Conservation (phyloP, 2,888 invertebrate genomes). For the Timema podura region DNA sequence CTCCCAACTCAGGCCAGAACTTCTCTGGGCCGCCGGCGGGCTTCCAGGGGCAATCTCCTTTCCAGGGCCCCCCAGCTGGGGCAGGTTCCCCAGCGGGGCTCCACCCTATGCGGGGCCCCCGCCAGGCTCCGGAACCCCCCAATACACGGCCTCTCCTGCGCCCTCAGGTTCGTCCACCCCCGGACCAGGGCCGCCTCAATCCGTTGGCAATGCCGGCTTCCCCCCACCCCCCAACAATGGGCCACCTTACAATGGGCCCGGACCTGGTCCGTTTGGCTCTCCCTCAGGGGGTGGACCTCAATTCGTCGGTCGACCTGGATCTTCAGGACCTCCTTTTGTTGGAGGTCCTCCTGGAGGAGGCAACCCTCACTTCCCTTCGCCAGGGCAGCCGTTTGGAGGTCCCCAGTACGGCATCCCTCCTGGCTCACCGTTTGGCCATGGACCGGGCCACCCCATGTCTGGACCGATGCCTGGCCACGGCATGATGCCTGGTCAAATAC, state of each 20-base stretch:
- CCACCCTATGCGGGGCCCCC: constrained; percentile 62
- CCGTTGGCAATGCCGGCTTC: constrained; percentile 51
- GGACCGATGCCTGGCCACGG: constrained; percentile 60
- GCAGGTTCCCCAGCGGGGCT: constrained; percentile 71
- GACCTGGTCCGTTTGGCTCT: constrained; percentile 64
- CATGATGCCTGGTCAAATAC: constrained; percentile 57
- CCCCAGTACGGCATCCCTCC: constrained; percentile 68
- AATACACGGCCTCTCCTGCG: constrained; percentile 81
- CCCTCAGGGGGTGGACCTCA: constrained; percentile 65
- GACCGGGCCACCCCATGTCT: constrained; percentile 55
- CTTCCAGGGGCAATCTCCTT: constrained; percentile 54
- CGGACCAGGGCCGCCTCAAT: constrained; percentile 61
- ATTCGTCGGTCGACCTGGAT: constrained; percentile 57
- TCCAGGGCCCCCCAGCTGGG: constrained; percentile 66
- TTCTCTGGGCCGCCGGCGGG: constrained; percentile 57
- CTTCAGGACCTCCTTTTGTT: constrained; percentile 41
- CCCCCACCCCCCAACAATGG: constrained; percentile 46
- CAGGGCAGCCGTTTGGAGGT: constrained; percentile 57
- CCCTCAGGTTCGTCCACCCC: constrained; percentile 80
- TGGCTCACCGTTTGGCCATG: constrained; percentile 66
- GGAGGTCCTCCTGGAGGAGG: constrained; percentile 58
- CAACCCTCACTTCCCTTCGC: constrained; percentile 62
- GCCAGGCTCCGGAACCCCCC: constrained; percentile 72
- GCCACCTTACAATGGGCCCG: constrained; percentile 66
- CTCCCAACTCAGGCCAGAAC: constrained; percentile 55